Conservation (phyloP, 2,113 vertebrate genomes). For the Stictonetta naevosa region DNA sequence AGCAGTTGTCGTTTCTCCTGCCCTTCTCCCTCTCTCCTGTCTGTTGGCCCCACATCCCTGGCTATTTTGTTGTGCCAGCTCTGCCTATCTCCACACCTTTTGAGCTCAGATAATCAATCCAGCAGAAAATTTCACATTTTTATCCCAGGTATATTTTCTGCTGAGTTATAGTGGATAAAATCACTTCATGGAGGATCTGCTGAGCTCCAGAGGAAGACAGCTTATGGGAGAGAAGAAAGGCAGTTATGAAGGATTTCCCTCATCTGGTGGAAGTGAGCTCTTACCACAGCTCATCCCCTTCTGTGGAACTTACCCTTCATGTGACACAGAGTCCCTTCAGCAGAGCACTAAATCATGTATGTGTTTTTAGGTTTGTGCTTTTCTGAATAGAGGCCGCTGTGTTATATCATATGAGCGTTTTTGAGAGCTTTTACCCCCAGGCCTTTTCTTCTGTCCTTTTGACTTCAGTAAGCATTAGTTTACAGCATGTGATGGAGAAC, state of each 20-base stretch:
- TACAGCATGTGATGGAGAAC: neutral
- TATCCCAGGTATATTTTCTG: neutral
- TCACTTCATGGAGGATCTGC: neutral
- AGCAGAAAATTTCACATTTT: neutral
- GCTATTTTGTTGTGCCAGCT: neutral
- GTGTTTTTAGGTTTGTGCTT: neutral
- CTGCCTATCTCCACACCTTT: neutral
- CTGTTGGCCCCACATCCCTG: neutral
- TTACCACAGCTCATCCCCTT: fast-evolving
- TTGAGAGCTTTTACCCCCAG: neutral
- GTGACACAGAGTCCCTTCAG: neutral
- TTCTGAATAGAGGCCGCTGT: neutral
- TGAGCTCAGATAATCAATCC: neutral
- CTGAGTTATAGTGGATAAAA: neutral
- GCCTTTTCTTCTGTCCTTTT: neutral
- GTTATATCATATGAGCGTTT: neutral
- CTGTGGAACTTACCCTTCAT: neutral
- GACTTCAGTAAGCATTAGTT: neutral
- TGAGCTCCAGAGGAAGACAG: neutral
- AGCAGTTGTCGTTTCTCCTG: neutral
- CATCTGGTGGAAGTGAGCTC: neutral
- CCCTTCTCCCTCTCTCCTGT: neutral
- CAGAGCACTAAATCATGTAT: neutral
- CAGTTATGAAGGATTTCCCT: neutral
- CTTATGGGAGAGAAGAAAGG: neutral